phyloP scores from a whole-genome alignment of 2,113 vertebrate genomes.

The Saccopteryx leptura region DNA sequence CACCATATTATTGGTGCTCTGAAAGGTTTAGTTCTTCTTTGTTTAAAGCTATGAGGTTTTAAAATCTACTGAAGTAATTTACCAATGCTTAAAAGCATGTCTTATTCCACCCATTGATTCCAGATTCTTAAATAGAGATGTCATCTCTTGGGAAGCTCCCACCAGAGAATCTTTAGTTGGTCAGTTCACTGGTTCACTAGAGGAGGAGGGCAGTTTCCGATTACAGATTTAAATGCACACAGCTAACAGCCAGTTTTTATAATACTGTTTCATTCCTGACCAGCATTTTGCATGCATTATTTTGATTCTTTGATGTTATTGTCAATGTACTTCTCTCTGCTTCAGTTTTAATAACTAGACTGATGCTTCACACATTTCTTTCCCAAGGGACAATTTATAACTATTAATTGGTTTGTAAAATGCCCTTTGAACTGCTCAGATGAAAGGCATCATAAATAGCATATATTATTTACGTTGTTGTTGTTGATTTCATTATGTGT shows the following conservation, averaged over 20 bases:
- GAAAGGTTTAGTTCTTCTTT: not conserved
- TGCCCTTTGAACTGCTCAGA: constrained; percentile 71
- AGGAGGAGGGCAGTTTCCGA: not conserved
- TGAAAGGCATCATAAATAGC: constrained; percentile 66
- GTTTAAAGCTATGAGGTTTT: not conserved
- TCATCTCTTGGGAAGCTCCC: not conserved
- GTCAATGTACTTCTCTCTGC: not conserved
- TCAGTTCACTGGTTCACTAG: not conserved
- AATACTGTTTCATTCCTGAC: not conserved
- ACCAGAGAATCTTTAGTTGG: not conserved
- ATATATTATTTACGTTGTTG: constrained; percentile 23
- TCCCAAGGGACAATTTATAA: constrained; percentile 47
- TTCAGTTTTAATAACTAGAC: constrained; percentile 66
- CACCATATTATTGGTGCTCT: not conserved
- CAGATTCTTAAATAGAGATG: not conserved
- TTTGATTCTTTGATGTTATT: constrained; percentile 73
- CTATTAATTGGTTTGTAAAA: constrained; percentile 77
- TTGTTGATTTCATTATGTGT: constrained; percentile 35
- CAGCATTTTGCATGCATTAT: not conserved
- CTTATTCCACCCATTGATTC: not conserved
- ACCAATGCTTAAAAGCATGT: not conserved
- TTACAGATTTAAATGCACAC: not conserved
- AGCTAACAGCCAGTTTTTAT: not conserved
- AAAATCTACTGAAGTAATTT: not conserved
- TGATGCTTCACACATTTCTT: constrained; percentile 25